Percentiles rank a stretch among this genome's conserved stretches.
Evolutionary conservation across 2,888 invertebrate genomes (phyloP).

Genomic region (Asteroscopus sphinx): DNA sequence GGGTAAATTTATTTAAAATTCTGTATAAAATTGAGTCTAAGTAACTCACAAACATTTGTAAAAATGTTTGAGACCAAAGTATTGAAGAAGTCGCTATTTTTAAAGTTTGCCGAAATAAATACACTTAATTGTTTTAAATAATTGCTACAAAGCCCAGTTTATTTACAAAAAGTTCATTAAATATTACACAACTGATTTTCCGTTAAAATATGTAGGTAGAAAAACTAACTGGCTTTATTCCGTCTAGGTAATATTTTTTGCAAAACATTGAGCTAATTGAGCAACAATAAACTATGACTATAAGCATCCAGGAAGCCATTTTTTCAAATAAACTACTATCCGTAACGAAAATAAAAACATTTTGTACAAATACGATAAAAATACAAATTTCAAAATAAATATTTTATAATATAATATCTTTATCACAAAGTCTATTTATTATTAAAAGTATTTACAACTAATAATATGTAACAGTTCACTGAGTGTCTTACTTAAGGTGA

Average conservation of each 20-base stretch:
- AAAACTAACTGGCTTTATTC: slow-evolving; percentile 66
- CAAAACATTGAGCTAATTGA: slow-evolving; percentile 87
- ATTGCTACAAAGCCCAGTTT: slow-evolving; percentile 63
- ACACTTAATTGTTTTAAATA: slow-evolving; percentile 47
- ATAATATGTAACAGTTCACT: slow-evolving; percentile 66
- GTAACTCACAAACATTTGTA: slow-evolving; percentile 25
- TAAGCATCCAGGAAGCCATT: slow-evolving; percentile 72
- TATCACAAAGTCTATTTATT: slow-evolving; percentile 49
- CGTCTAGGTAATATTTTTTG: slow-evolving; percentile 61
- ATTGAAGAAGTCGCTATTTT: slow-evolving; percentile 18
- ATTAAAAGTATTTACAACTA: slow-evolving; percentile 72
- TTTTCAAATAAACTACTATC: slow-evolving; percentile 55
- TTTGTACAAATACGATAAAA: slow-evolving; percentile 67
- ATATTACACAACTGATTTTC: slow-evolving; percentile 47
- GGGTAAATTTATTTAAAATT: slow-evolving; percentile 46
- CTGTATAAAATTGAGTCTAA: slow-evolving; percentile 47
- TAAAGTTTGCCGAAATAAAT: slow-evolving; percentile 50
- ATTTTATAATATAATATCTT: slow-evolving; percentile 37
- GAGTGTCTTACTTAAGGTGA: slow-evolving; percentile 60
- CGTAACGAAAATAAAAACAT: slow-evolving; percentile 53
- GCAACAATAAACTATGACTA: slow-evolving; percentile 78
- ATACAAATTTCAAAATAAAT: slow-evolving; percentile 71
- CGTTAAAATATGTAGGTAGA: slow-evolving; percentile 67
- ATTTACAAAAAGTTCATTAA: slow-evolving; percentile 48
- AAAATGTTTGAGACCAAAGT: slow-evolving; percentile 41